Evolutionary conservation across 1,140 invertebrate genomes (phyloP), one percentile per base, ranked within the genome.

Genomic region (Drosophila willistoni): DNA sequence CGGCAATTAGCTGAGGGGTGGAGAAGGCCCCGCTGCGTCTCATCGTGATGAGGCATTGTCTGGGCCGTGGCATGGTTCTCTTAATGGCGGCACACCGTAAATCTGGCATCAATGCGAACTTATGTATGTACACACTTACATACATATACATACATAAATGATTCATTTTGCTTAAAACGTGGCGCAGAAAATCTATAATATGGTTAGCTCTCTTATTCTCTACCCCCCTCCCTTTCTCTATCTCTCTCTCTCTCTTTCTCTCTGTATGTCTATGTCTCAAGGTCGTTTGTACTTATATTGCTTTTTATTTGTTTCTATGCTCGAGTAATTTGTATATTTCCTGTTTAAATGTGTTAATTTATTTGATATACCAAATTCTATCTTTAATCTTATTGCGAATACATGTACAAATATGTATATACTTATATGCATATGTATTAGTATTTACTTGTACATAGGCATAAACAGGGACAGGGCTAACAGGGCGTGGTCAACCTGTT

Each of bases 321-420:
- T 69, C 73, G 73, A 79, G 66, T 79, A n/a, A n/a, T n/a, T n/a
- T n/a, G n/a, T n/a, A n/a, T n/a, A 55, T 67, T 57, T 77, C 77
- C 77, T 79, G 65, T 73, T 79, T 79, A 77, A 79, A 79, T 79
- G 77, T 79, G 77, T 64, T 79, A 79, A 79, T 77, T 77, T 79
- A 77, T 79, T 79, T 25, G 64, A 74, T 70, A 57, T 73, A 68
- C 61, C 36, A 41, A 60, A 63, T 59, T 13, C 60, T 64, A 67
- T 67, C 42, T 62, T 17, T 14, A 19, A 47, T 42, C 19, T 60
- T 62, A 65, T 60, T 44, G 6, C 1, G 5, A 14, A 44, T 44
- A 44, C 42, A 44, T 64, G 64, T 62, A 9, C 25, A 5, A 6
- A 10, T 34, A 34, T 34, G 34, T 36, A 36, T 36, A 36, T 3